Percentiles rank a stretch among this genome's conserved stretches.
phyloP scores from a whole-genome alignment of 2,888 invertebrate genomes.

The Apotomis betuletana region DNA sequence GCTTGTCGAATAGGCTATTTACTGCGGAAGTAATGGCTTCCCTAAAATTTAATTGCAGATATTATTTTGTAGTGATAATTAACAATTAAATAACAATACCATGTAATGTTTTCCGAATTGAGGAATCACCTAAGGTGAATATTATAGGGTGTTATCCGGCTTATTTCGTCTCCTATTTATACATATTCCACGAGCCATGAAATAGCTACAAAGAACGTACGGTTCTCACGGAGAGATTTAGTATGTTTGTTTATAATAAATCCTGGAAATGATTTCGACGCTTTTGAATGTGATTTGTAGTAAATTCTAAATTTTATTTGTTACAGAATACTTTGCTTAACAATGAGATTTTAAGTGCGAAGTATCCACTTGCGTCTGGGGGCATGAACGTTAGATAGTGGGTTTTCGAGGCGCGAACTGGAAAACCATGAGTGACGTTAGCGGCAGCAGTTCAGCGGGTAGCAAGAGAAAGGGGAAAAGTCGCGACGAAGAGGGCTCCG shows the following conservation, averaged over 20 bases:
- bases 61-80: conserved; percentile 67
- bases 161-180: conserved; percentile 57
- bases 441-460: conserved; percentile 62
- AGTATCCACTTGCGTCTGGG: conserved; percentile 26
- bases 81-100: conserved; percentile 55
- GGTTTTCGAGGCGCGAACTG: conserved; percentile 39
- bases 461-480: conserved; percentile 64
- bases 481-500: conserved; percentile 68
- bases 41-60: conserved; percentile 81
- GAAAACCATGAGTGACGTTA: conserved; percentile 67
- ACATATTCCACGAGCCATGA: conserved; percentile 67
- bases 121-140: conserved; percentile 60
- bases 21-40: conserved; percentile 85
- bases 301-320: conserved; percentile 13
- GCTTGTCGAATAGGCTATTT: conserved; percentile 84
- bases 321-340: conserved; percentile 32
- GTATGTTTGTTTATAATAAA: conserved; percentile 34
- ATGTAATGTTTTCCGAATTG: conserved; percentile 52
- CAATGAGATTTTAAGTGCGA: conserved; percentile 31
- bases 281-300: not conserved
- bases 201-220: conserved; percentile 69
- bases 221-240: conserved; percentile 31
- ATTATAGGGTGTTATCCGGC: conserved; percentile 67
- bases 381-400: conserved; percentile 33
- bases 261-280: not conserved